Base-by-base conservation (phyloP, 2,888 invertebrate species). In the Melitaea athalia region DNA sequence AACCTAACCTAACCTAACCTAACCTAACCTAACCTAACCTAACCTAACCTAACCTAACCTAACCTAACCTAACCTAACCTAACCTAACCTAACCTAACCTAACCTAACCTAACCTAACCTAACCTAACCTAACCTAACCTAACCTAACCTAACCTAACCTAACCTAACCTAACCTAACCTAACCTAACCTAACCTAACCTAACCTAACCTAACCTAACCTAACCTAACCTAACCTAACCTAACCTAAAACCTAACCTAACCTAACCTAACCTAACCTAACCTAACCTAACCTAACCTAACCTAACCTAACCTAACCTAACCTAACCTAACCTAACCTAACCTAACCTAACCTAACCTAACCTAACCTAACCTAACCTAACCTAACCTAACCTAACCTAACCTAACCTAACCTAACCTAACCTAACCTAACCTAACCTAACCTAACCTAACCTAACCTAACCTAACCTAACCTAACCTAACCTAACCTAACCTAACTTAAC, bases 311-410 rank as follows among this genome's bases (percentile, higher is more conserved):
- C 71, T 70, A 72, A 69, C 71, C 72, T 73, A 74, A 72, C 74
- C 74, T 73, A 73, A 72, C 75, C 71, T 72, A 74, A 72, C 75
- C 74, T 72, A 73, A 70, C 75, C 75, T 75, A 77, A 72, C 75
- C 74, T 76, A 77, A 73, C 78, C 76, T 75, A 77, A 73, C 75
- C 75, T 75, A 77, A 72, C 72, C 72, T 69, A 69, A 71, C 72
- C 72, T 68, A 71, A 71, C 72, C 72, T 67, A 71, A 71, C 70
- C 72, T 67, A 67, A 70, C 68, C 72, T 69, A 67, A 69, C 69
- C 72, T 69, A 67, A 69, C 70, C 72, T 70, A 69, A 71, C 70
- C 73, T 71, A 69, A 71, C 70, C 73, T 71, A 69, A 71, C 70
- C 71, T 69, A 69, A 70, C 70, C 72, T 70, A 68, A 70, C 70